Evolutionary conservation across 2,888 invertebrate genomes (phyloP), one percentile per base, ranked within the genome.

Genomic region (Volucella bombylans): DNA sequence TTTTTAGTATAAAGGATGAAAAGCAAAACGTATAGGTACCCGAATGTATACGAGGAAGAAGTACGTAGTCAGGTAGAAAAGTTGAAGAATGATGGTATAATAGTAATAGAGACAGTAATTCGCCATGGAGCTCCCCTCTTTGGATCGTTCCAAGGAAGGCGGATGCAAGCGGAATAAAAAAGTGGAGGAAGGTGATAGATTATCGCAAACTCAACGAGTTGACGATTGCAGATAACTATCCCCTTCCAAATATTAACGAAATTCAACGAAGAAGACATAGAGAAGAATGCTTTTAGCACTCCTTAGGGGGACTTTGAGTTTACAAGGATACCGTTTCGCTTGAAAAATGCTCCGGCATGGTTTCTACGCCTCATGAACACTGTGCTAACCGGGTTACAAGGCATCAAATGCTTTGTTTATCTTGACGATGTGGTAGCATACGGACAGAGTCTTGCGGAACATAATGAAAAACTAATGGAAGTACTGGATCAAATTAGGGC

Each of bases 171-270:
- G 61, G 18, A 1, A 18, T 18, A 1, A 18, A 18, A 9, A 39
- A 31, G 39, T 67, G 67, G 54, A 55, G 65, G 18, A 74, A 57
- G 74, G 74, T 74, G 8, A 64, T 71, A 11, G 64, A 78, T 14
- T 71, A 71, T 18, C 64, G 65, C 1, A 78, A 71, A 4, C 71
- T 64, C 39, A 69, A 69, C 10, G 71, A 71, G 64, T 23, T 57
- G 43, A 78, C 71, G 18, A 65, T 59, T 10, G 23, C 50, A 1
- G 41, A 74, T 64, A 74, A 74, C 38, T 65, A 65, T 41, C 65
- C 65, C 18, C 57, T 65, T 10, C 49, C n/a, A n/a, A n/a, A n/a
- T n/a, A n/a, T n/a, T n/a, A n/a, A n/a, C n/a, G n/a, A n/a, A n/a
- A n/a, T n/a, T n/a, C n/a, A n/a, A n/a, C n/a, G n/a, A n/a, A n/a